Conservation (phyloP, 2,888 invertebrate species). For the Mactromeris polynyma region DNA sequence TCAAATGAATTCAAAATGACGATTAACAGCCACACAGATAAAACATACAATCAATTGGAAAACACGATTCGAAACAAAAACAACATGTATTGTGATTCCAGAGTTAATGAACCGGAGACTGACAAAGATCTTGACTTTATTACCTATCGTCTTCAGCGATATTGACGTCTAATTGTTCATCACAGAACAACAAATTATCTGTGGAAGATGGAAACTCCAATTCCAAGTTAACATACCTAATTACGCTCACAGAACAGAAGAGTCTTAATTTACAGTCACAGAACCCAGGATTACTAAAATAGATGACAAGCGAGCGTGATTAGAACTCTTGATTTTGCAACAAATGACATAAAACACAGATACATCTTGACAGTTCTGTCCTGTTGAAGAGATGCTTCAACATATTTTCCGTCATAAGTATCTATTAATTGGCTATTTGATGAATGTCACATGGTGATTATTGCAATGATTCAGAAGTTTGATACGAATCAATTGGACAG, state of each 20-base stretch:
- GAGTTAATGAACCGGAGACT: background rate
- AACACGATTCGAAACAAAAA: background rate
- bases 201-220: background rate
- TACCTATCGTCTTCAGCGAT: background rate
- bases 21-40: no score
- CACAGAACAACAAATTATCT: constrained; percentile 1
- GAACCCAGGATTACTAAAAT: background rate
- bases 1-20: no score
- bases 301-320: background rate
- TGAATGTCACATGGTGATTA: background rate
- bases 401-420: constrained; percentile 1
- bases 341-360: background rate
- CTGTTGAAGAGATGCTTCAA: background rate
- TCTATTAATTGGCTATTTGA: background rate
- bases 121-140: background rate
- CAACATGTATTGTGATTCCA: background rate
- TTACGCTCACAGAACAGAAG: background rate
- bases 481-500: background rate
- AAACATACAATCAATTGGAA: background rate
- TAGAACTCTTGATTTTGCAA: background rate
- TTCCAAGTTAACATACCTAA: background rate
- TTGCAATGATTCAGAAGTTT: background rate
- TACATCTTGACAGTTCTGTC: background rate
- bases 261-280: constrained; percentile 5
- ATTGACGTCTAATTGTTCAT: constrained; percentile 3